These are phyloP conservation scores for Galerucella calmariensis DNA, from an alignment of 2,888 invertebrate species.

Conservation along the genomic window DNA sequence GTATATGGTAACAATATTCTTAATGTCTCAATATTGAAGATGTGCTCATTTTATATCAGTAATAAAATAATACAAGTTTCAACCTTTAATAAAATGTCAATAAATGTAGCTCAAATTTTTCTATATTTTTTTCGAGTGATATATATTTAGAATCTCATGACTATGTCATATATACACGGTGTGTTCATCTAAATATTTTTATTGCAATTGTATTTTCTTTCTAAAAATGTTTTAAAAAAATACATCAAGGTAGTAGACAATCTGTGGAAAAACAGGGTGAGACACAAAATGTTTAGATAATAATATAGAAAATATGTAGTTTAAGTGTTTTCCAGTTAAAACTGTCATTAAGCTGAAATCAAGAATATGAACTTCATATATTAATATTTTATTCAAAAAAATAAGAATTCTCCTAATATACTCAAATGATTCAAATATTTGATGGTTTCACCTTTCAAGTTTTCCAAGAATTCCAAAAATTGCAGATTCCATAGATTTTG, in stretches of 20 bases:
- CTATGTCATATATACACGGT: conserved; percentile 54
- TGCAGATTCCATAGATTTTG: too few relatives aligned
- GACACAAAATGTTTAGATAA: conserved; percentile 3
- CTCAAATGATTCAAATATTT: too few relatives aligned
- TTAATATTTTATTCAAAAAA: neutral
- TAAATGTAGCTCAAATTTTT: conserved; percentile 64
- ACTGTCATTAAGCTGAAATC: conserved; percentile 2
- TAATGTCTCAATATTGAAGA: conserved; percentile 54
- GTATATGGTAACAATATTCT: conserved; percentile 39
- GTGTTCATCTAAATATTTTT: conserved; percentile 55
- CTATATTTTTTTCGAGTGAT: conserved; percentile 61
- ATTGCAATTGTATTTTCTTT: conserved; percentile 54
- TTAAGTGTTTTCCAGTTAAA: neutral
- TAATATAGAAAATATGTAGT: neutral
- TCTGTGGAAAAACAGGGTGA: conserved; percentile 42
- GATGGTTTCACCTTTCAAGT: too few relatives aligned
- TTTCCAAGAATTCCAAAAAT: too few relatives aligned
- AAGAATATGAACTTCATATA: neutral
- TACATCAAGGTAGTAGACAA: conserved; percentile 51
- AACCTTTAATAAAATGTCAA: conserved; percentile 64
- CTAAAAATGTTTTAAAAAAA: conserved; percentile 30
- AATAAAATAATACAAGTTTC: conserved; percentile 52
- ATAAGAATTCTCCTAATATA: too few relatives aligned
- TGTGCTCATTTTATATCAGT: conserved; percentile 61
- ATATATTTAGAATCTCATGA: conserved; percentile 59